phyloP scores from a whole-genome alignment of 2,888 invertebrate species.

The Epistrophe eligans region DNA sequence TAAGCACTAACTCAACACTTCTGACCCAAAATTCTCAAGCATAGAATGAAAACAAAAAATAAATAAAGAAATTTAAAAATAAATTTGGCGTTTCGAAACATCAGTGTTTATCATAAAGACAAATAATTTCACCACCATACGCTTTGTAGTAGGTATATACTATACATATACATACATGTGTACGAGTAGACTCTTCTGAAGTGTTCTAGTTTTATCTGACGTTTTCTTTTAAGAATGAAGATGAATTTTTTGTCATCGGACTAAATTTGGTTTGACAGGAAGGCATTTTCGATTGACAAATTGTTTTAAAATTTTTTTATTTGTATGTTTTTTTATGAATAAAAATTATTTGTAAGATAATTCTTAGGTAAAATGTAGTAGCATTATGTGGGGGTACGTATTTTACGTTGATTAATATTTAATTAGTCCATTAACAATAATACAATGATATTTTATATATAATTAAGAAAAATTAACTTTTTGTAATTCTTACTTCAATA shows the following conservation, averaged over 20 bases:
- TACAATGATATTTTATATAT: too few relatives aligned
- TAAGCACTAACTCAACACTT: slow-evolving; percentile 18
- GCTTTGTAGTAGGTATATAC: too few relatives aligned
- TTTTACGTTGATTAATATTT: too few relatives aligned
- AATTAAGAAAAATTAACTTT: too few relatives aligned
- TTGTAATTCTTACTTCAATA: too few relatives aligned
- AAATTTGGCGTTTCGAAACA: slow-evolving; percentile 10
- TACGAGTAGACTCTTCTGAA: slow-evolving; percentile 12
- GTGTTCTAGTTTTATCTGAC: slow-evolving; percentile 7
- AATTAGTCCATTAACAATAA: too few relatives aligned
- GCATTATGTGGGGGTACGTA: too few relatives aligned
- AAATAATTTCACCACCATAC: slow-evolving; percentile 3
- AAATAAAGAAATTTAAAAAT: slow-evolving; percentile 25
- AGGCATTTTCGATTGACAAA: not conserved
- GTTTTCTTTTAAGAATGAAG: slow-evolving; percentile 1
- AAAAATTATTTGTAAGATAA: not conserved
- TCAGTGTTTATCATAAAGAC: not conserved
- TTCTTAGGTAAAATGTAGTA: not conserved
- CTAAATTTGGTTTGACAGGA: slow-evolving; percentile 22
- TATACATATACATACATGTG: too few relatives aligned
- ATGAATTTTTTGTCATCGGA: not conserved
- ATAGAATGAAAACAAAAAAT: not conserved
- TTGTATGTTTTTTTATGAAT: not conserved
- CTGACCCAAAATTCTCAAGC: slow-evolving; percentile 10
- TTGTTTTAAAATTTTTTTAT: not conserved